Evolutionary conservation across 1,140 invertebrate genomes (phyloP).

Genomic region (Drosophila sproati): DNA sequence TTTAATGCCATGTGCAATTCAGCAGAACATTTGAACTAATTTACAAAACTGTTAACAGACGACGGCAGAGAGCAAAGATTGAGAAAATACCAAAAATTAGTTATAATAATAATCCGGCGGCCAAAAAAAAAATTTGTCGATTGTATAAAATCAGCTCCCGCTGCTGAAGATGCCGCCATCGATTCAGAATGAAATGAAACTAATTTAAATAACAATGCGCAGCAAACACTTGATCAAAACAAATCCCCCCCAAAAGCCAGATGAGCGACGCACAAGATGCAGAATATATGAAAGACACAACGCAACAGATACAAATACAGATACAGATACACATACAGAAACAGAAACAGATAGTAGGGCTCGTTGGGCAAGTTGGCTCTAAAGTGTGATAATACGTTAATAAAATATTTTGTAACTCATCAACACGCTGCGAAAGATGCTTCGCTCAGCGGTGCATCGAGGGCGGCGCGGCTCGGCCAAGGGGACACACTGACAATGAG

Average conservation of each 20-base stretch:
- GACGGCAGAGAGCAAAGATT: constrained; percentile 14
- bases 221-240: constrained; percentile 81
- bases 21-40: constrained; percentile 72
- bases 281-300: constrained; percentile 4
- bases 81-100: constrained; percentile 59
- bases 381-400: constrained; percentile 84
- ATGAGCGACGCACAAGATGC: constrained; percentile 43
- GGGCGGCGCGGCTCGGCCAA: constrained; percentile 16
- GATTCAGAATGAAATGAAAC: constrained; percentile 73
- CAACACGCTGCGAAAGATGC: constrained; percentile 56
- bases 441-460: constrained; percentile 40
- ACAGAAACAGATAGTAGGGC: constrained; percentile 10
- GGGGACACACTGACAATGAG: constrained; percentile 65
- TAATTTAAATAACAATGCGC: constrained; percentile 81
- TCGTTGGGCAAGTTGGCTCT: constrained; percentile 33
- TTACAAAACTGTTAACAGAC: constrained; percentile 57
- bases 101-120: constrained; percentile 74
- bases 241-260: constrained; percentile 57
- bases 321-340: constrained; percentile 4
- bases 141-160: constrained; percentile 15
- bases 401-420: constrained; percentile 84
- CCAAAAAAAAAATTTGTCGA: constrained; percentile 35
- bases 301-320: constrained; percentile 9
- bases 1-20: constrained; percentile 31
- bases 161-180: constrained; percentile 5